phyloP scores from a whole-genome alignment of 2,113 vertebrate genomes.

The Passer montanus region DNA sequence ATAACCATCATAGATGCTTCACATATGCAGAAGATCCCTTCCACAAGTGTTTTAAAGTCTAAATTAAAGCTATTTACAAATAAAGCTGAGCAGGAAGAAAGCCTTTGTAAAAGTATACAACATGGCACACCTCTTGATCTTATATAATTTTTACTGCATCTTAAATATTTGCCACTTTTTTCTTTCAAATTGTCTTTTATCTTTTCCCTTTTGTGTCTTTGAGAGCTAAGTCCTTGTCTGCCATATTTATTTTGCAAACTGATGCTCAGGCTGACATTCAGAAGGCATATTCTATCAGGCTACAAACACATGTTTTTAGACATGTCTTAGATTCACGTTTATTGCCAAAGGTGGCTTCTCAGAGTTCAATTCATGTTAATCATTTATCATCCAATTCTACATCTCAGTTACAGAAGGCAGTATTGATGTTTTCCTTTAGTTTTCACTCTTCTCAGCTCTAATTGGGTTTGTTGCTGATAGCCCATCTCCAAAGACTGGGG shows the following conservation, averaged over 20 bases:
- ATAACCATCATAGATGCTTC: not conserved
- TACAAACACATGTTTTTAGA: not conserved
- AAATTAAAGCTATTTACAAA: not conserved
- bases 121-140: not conserved
- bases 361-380: not conserved
- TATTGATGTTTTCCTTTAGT: not conserved
- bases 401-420: not conserved
- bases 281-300: not conserved
- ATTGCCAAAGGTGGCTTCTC: not conserved
- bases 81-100: not conserved
- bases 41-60: not conserved
- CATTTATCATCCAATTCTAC: not conserved
- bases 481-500: not conserved
- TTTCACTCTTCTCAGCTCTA: not conserved
- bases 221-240: not conserved
- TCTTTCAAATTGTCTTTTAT: not conserved
- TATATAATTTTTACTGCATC: not conserved
- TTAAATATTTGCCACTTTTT: not conserved
- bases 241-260: not conserved
- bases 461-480: slow-evolving; percentile 1
- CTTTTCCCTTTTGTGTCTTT: not conserved
- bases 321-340: not conserved
- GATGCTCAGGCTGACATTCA: not conserved
- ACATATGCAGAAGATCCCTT: not conserved
- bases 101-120: not conserved